Conservation (phyloP, 2,113 vertebrate species). For the Hippocampus mohnikei region DNA sequence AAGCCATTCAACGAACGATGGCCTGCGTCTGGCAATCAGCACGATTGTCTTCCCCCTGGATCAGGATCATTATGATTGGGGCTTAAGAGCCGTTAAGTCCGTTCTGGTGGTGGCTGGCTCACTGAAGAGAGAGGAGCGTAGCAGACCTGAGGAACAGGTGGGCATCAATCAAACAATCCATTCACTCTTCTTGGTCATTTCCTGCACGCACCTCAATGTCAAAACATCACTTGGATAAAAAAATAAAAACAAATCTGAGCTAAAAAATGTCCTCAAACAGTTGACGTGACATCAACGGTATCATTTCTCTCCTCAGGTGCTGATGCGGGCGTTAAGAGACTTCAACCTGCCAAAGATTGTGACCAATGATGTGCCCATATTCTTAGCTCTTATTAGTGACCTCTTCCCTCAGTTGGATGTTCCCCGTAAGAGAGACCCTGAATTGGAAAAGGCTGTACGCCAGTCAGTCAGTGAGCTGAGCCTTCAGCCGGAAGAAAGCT, state of each 20-base stretch:
- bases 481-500: slow-evolving; percentile 84
- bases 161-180: neutral
- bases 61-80: slow-evolving; percentile 75
- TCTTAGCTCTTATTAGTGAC: slow-evolving; percentile 77
- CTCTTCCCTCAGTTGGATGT: slow-evolving; percentile 79
- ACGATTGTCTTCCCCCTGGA: neutral
- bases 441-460: slow-evolving; percentile 79
- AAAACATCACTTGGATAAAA: too few relatives aligned
- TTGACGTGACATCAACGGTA: neutral
- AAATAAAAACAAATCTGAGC: neutral
- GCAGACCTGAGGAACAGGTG: slow-evolving; percentile 77
- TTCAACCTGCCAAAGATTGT: slow-evolving; percentile 81
- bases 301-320: slow-evolving; percentile 51
- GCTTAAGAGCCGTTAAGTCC: slow-evolving; percentile 76
- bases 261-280: neutral
- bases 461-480: slow-evolving; percentile 74
- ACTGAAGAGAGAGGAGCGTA: slow-evolving; percentile 72
- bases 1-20: neutral
- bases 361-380: slow-evolving; percentile 76
- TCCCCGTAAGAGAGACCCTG: slow-evolving; percentile 68
- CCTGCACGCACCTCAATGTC: too few relatives aligned
- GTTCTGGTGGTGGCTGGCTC: slow-evolving; percentile 74
- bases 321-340: slow-evolving; percentile 78
- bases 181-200: neutral
- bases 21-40: neutral